Evolutionary conservation across 2,888 invertebrate species (phyloP), one percentile per base, ranked within the genome.

Genomic region (Drosophila helvetica): DNA sequence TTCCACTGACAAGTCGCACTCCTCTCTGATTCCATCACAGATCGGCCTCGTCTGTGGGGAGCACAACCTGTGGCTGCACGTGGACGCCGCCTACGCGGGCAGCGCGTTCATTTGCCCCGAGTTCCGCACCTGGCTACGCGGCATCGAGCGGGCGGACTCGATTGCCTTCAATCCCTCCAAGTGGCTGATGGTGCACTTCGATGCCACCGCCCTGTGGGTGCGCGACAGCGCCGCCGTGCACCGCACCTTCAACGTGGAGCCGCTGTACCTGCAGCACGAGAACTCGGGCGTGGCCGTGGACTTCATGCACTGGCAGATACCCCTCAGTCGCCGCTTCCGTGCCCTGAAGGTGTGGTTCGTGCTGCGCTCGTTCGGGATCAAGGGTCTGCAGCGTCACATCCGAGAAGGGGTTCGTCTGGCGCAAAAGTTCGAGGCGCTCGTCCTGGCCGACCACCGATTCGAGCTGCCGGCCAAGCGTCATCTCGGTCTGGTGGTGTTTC

Each of bases 141-240:
- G 99, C 6, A 95, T 98, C n/a, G 96, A 98, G 89, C 93, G 95
- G 80, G 98, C 97, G 0, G 96, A 99, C 90, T 99, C 99, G 0
- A 96, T 99, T 77, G 99, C 98, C 3, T 99, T 99, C 92, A 99
- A 99, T 92, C 98, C 99, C 0, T 98, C 98, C 65, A 99, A 99
- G 92, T 99, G 99, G 98, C 93, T 99, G 91, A 97, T 99, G 98
- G 97, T 99, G 9, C 98, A 99, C 92, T 99, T 99, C 80, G 99
- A 99, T 92, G 99, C 99, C 90, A 99, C 99, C 0, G 98, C 98
- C 1, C 96, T 99, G 97, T 99, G 99, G 99, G 98, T 99, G 0
- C 96, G 95, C 90, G 97, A 98, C 91, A 98, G 98, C 88, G 96
- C 96, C 17, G 96, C 98, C 7, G 94, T 99, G 1, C 99, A 99